Evolutionary conservation across 2,888 invertebrate species (phyloP), one percentile per base, ranked within the genome.

Genomic region (Quadroppia sp.): DNA sequence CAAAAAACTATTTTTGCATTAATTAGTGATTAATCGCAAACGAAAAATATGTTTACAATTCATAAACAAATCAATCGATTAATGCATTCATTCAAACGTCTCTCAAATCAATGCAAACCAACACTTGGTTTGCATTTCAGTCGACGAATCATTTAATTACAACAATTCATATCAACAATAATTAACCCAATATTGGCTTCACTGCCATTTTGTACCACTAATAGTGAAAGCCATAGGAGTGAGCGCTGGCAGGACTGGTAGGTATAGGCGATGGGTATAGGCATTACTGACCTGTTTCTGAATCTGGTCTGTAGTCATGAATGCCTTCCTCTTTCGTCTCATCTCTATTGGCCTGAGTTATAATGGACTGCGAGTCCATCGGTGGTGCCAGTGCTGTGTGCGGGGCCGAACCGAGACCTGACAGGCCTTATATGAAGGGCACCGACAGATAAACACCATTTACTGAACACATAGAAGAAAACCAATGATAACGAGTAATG

Each of bases 291-390:
- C 73, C 64, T 73, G 64, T 53, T 45, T 69, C 64, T 70, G 64
- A 45, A 50, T 73, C 48, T 23, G 36, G 50, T 53, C 48, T 69
- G 23, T 73, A 69, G 61, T 53, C 36, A 9, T 71, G 36, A 56
- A 56, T 71, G 71, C 53, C 56, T 53, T 71, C 56, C 17, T 45
- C 67, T n/a, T 59, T 40, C 15, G 94, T 94, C 89, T 94, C 94
- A 89, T 94, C 94, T 88, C 93, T 90, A 87, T 91, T 91, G 88
- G 94, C 94, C 89, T 94, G 93, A 86, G 94, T 93, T 86, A 94
- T 94, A 88, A 94, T 94, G 90, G 94, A 94, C 91, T 94, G 91
- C 89, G 92, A 92, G 92, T 94, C 94, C 94, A 93, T 93, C 25
- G 71, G 17, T 42, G 61, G 20, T 64, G 17, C 20, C n/a, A 17